phyloP scores from a whole-genome alignment of 2,113 vertebrate genomes.

The Buteo buteo region DNA sequence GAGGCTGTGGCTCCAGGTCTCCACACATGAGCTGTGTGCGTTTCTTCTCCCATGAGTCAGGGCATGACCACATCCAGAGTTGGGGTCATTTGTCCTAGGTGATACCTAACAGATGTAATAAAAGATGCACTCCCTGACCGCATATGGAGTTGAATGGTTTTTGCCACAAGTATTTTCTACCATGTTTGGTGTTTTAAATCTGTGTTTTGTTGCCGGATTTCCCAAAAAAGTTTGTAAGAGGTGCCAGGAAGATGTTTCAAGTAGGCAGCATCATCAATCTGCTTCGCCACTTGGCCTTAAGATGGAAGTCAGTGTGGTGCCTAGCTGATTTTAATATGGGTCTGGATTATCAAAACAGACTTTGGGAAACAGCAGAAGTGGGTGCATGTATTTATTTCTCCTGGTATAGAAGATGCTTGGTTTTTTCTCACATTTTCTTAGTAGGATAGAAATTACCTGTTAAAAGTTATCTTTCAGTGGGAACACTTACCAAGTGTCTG shows the following conservation, averaged over 20 bases:
- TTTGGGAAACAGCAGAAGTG: background rate
- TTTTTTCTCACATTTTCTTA: background rate
- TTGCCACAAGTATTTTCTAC: background rate
- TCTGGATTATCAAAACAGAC: background rate
- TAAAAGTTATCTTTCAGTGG: background rate
- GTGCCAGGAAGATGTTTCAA: background rate
- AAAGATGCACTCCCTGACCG: background rate
- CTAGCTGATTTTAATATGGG: background rate
- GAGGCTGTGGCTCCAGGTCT: background rate
- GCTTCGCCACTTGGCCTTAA: background rate
- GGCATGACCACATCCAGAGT: background rate
- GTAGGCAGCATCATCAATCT: background rate
- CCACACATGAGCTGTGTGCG: accelerated
- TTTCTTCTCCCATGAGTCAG: background rate
- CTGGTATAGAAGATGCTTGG: background rate
- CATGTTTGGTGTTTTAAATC: background rate
- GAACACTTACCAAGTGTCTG: background rate
- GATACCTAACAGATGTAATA: background rate
- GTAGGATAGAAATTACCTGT: background rate
- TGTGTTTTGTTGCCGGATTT: background rate
- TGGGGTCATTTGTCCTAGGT: background rate
- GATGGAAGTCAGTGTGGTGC: background rate
- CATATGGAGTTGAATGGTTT: background rate
- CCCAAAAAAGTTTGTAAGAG: background rate
- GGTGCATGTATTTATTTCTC: background rate